Evolutionary conservation across 2,113 vertebrate genomes (phyloP).

Genomic region (Hymenochirus boettgeri): DNA sequence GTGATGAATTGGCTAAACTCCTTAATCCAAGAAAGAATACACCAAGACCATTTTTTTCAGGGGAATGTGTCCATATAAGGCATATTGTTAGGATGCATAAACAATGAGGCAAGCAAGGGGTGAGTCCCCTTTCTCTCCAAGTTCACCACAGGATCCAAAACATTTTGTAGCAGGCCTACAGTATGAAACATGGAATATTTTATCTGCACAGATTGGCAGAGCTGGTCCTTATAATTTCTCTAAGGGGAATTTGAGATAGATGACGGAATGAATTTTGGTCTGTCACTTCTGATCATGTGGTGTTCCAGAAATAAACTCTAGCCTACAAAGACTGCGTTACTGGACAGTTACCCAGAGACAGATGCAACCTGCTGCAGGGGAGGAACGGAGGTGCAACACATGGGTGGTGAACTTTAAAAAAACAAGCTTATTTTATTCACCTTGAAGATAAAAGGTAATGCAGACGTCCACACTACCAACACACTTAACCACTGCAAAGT

Average conservation of each 20-base stretch:
- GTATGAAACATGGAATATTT: conserved; percentile 47
- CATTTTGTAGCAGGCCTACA: conserved; percentile 47
- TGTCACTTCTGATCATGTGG: conserved; percentile 67
- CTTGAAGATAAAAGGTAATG: conserved; percentile 59
- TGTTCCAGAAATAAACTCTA: conserved; percentile 75
- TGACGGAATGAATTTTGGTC: conserved; percentile 68
- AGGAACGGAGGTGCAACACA: conserved; percentile 42
- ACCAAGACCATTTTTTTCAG: conserved; percentile 46
- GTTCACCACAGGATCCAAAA: conserved; percentile 53
- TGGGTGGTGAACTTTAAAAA: background rate
- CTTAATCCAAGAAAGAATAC: background rate
- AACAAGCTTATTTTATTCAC: background rate
- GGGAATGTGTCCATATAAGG: conserved; percentile 74
- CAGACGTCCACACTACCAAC: conserved; percentile 51
- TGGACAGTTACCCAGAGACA: conserved; percentile 57
- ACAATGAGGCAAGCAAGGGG: conserved; percentile 61
- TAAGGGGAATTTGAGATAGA: conserved; percentile 69
- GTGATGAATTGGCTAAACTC: background rate
- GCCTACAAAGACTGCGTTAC: conserved; percentile 60
- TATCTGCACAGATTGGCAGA: conserved; percentile 34
- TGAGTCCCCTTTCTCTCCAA: conserved; percentile 51
- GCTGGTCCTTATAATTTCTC: conserved; percentile 50
- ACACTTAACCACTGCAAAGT: background rate
- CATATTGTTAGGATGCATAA: conserved; percentile 60
- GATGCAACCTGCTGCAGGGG: conserved; percentile 54